Base-by-base conservation (phyloP, 1,140 invertebrate genomes). In the Cryptotermes secundus region DNA sequence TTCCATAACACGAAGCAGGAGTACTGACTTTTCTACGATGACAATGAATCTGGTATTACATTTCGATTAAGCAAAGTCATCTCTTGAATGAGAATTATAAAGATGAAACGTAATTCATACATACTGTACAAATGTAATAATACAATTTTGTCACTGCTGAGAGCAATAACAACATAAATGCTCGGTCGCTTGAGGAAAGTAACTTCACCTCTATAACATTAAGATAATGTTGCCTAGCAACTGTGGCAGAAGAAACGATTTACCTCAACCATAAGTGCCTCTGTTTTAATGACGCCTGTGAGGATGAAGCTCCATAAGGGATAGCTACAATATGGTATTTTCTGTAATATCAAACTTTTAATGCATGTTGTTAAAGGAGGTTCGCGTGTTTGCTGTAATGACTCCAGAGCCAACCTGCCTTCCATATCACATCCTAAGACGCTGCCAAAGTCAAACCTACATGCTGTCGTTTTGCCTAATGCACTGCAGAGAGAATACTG, bases 271-370 rank as follows among this genome's bases (percentile, higher is more conserved):
- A 31, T n/a, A 72, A 72, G 59, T 72, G 59, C 6, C 59, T 72
- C n/a, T 31, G 10, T 72, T 72, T 72, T 72, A 72, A 72, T 72
- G 26, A 72, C 31, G 16, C 59, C 59, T 72, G 59, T n/a, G n/a
- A 14, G 59, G 19, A 59, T 7, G 53, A 14, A 22, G 53, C 53
- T 24, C 24, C 24, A n/a, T 59, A n/a, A 72, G n/a, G 59, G 59
- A 31, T 72, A 72, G 59, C 31, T 72, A n/a, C 12, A 72, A 72
- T 72, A 12, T 72, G 59, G 9, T 16, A 72, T 72, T 72, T 72
- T 72, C 59, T 72, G 26, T n/a, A 72, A 72, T 72, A 31, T 31
- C 59, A 72, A 72, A 72, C 59, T 72, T 72, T 72, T n/a, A 72
- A 72, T 72, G 59, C 59, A 31, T 72, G 59, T 72, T 72, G 59